Percentiles rank a stretch among this genome's conserved stretches.
Conservation (phyloP, 2,113 vertebrate species). For the Osmerus eperlanus region DNA sequence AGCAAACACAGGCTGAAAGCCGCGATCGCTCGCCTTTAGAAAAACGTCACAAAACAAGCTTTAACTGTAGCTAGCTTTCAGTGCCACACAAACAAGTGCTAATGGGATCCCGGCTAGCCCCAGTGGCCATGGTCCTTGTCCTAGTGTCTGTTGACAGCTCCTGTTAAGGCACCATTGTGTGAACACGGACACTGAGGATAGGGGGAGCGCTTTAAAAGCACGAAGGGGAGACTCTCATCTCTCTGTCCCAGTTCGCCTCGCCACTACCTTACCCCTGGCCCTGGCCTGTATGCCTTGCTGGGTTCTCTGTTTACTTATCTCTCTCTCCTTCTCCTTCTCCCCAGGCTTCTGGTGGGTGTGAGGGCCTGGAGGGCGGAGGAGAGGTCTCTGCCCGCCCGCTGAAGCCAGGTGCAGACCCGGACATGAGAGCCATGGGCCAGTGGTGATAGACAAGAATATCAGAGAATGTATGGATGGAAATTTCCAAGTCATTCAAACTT, state of each 20-base stretch:
- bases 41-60: conserved; percentile 56
- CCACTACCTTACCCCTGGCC: not conserved
- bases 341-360: conserved; percentile 24
- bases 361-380: not conserved
- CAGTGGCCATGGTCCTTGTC: conserved; percentile 44
- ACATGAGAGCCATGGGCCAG: conserved; percentile 53
- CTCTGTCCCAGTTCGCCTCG: conserved; percentile 42
- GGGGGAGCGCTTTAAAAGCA: conserved; percentile 66
- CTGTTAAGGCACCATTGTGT: conserved; percentile 77
- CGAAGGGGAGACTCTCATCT: conserved; percentile 55
- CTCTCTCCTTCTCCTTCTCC: not conserved
- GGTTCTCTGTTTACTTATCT: too few relatives aligned
- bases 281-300: too few relatives aligned
- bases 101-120: conserved; percentile 62
- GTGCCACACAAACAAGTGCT: conserved; percentile 71
- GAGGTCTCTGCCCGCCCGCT: conserved; percentile 28
- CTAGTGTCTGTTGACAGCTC: conserved; percentile 79
- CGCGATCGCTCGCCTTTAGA: conserved; percentile 49
- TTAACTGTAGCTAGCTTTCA: conserved; percentile 74
- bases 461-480: conserved; percentile 37
- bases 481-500: conserved; percentile 30
- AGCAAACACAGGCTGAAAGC: conserved; percentile 65
- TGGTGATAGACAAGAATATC: conserved; percentile 60
- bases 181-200: conserved; percentile 64
- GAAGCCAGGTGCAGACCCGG: conserved; percentile 66